Base-by-base conservation (phyloP, 2,888 invertebrate genomes). In the Sycophila texana region DNA sequence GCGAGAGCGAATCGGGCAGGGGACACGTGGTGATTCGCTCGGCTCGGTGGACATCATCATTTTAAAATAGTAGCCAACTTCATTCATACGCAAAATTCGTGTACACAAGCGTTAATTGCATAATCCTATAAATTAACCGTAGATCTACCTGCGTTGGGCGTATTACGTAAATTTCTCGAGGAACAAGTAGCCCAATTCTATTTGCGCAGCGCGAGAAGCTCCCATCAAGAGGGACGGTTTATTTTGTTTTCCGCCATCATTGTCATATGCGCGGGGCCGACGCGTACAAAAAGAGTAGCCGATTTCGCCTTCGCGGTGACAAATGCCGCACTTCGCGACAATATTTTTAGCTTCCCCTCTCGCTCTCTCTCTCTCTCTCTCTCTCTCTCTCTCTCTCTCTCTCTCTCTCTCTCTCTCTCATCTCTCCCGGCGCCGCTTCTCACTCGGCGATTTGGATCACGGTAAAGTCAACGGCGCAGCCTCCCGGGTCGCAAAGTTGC, bases 341-440 rank as follows among this genome's bases (percentile, higher is more conserved):
- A 67, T 67, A 49, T 16, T 68, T 53, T 71, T 39, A 51, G 65
- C 58, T 30, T 20, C 20, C 58, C 53, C 53, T 26, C 80, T 65
- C 22, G 7, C 68, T 53, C 4, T 7, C 53, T 57, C 18, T 53
- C 16, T 7, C 39, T 63, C 63, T 39, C 39, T 63, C 47, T 63
- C 26, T 26, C 1, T 26, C 18, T 47, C n/a, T n/a, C 63, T n/a
- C n/a, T n/a, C n/a, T n/a, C n/a, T n/a, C n/a, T n/a, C n/a, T n/a
- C 68, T 53, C 4, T 7, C 53, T 57, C 18, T 53, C 16, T 7
- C 39, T 63, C 63, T 39, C 39, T 63, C 47, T 63, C 26, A 26
- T 26, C 1, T 26, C 18, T 47, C n/a, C 39, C 63, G 39, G 18
- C 63, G 47, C 4, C 13, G 39, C n/a, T 2, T 61, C 3, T 3